Evolutionary conservation across 2,797 vertebrate genomes (phyloP).

Genomic region (Dipus sagitta): DNA sequence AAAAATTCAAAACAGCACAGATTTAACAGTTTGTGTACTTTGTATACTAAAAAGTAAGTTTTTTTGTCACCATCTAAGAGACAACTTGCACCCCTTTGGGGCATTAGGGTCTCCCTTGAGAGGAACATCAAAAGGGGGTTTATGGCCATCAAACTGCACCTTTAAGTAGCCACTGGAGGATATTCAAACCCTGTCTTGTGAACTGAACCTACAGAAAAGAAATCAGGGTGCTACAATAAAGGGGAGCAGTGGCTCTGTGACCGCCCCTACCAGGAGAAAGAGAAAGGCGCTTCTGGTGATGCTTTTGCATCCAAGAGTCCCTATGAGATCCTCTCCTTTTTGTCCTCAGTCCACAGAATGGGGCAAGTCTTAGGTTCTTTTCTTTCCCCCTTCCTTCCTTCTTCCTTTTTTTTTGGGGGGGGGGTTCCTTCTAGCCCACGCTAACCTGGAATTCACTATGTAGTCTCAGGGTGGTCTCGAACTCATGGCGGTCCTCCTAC

Average conservation of each 20-base stretch:
- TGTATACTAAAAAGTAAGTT: too few species aligned
- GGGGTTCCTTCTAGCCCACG: too few species aligned
- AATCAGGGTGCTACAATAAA: fast-evolving
- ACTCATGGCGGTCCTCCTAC: too few species aligned
- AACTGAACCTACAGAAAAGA: background rate
- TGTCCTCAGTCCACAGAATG: background rate
- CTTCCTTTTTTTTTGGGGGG: too few species aligned
- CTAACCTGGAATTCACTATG: too few species aligned
- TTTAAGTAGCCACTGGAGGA: background rate
- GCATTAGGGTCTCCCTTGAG: background rate
- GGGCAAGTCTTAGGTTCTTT: background rate
- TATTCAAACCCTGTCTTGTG: background rate
- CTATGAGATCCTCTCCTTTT: background rate
- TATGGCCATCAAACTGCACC: background rate
- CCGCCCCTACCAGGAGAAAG: fast-evolving
- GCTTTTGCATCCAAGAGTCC: background rate
- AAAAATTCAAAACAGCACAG: background rate
- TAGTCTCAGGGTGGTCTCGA: too few species aligned
- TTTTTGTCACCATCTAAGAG: background rate
- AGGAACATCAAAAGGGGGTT: background rate
- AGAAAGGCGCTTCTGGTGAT: background rate
- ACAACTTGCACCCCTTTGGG: fast-evolving
- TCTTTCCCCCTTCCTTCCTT: too few species aligned
- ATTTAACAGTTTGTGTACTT: background rate
- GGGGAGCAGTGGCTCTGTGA: background rate